Evolutionary conservation across 1,140 invertebrate species (phyloP).

Genomic region (Drosophila saltans): DNA sequence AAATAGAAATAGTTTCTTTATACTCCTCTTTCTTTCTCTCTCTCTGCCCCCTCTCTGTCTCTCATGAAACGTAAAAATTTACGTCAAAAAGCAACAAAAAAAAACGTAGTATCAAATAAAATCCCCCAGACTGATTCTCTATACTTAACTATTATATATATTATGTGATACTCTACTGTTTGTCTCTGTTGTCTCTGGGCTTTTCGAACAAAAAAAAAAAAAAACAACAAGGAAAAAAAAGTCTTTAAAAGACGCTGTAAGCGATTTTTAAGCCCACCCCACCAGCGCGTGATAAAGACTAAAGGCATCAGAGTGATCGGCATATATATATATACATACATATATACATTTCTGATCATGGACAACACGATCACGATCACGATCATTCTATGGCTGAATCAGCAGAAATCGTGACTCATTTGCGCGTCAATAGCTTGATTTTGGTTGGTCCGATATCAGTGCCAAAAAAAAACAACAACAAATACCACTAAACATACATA

Average conservation of each 20-base stretch:
- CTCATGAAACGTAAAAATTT: not conserved
- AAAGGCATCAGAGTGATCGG: conserved; percentile 8
- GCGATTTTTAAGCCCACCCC: conserved; percentile 72
- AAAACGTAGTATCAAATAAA: not conserved
- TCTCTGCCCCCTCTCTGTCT: not conserved
- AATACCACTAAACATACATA: not conserved
- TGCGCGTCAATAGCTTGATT: conserved; percentile 10
- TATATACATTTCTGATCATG: not conserved
- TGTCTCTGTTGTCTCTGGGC: conserved; percentile 47
- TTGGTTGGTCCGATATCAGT: conserved; percentile 32
- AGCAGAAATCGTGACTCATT: conserved; percentile 17
- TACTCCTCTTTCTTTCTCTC: not conserved
- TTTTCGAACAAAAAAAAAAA: conserved; percentile 22
- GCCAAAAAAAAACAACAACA: conserved; percentile 25
- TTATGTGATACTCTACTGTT: conserved; percentile 16
- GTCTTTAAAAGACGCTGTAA: conserved; percentile 72
- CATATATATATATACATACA: not conserved
- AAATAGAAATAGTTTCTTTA: not conserved
- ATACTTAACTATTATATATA: conserved; percentile 10
- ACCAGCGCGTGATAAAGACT: conserved; percentile 62
- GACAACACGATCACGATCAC: conserved; percentile 4
- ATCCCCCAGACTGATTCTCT: conserved; percentile 1
- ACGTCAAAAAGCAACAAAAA: not conserved
- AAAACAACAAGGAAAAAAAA: conserved; percentile 2
- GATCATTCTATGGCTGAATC: conserved; percentile 12